These are phyloP conservation scores for Podarcis lilfordi DNA, from an alignment of 2,797 vertebrate species.

Conservation along the genomic window DNA sequence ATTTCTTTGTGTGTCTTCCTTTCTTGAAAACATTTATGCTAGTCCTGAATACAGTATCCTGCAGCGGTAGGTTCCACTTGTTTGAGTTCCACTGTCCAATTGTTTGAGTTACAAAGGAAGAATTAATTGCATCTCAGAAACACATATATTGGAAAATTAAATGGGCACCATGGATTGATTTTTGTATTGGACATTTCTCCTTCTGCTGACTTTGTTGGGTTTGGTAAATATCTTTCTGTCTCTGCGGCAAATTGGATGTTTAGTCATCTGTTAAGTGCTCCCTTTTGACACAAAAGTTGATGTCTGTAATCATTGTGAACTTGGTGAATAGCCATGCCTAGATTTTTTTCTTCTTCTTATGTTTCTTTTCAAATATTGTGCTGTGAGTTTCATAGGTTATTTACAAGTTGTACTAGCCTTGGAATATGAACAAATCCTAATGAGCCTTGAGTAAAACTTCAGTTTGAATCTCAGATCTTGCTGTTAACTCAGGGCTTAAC, in stretches of 20 bases:
- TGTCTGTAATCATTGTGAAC: too few relatives aligned
- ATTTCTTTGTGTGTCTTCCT: not conserved
- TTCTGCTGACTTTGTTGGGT: not conserved
- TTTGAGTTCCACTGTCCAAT: not conserved
- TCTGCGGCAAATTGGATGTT: not conserved
- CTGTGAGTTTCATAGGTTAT: not conserved
- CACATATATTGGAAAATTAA: not conserved
- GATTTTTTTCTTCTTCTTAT: not conserved
- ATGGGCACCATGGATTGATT: not conserved
- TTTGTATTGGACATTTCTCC: not conserved
- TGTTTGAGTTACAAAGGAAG: not conserved
- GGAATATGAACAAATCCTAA: not conserved
- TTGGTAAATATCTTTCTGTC: not conserved
- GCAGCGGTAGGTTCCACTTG: not conserved
- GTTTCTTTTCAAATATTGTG: not conserved
- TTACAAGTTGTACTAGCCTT: not conserved
- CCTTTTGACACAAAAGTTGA: too few relatives aligned
- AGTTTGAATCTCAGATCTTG: not conserved
- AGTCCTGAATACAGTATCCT: not conserved
- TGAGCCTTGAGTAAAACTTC: not conserved
- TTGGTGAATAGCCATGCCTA: too few relatives aligned
- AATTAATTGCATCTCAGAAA: not conserved
- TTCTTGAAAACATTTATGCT: not conserved
- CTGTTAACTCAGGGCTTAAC: not conserved
- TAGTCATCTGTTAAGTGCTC: not conserved